Conservation (phyloP, 2,797 vertebrate genomes). For the Astyanax mexicanus region DNA sequence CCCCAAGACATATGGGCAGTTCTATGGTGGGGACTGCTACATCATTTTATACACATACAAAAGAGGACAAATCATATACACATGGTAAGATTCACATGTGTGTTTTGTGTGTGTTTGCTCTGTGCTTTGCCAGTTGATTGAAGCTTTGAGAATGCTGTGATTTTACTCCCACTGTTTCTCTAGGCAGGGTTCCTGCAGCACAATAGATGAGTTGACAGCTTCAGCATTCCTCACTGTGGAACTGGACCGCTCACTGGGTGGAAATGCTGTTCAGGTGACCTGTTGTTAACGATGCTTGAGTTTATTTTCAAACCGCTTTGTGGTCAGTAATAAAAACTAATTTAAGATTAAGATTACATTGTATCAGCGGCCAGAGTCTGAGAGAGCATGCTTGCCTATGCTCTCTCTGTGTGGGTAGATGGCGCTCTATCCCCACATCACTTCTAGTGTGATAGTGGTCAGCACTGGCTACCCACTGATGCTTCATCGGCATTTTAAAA, state of each 20-base stretch:
- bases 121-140: no score
- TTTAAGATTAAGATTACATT: no score
- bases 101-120: neutral
- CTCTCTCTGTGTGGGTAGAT: no score
- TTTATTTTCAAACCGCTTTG: no score
- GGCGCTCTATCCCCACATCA: no score
- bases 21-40: conserved; percentile 93
- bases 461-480: no score
- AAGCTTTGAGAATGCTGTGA: neutral
- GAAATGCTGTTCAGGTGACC: conserved; percentile 86
- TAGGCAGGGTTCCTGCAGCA: conserved; percentile 87
- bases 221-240: conserved; percentile 93
- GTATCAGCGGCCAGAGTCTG: no score
- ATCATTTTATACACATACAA: conserved; percentile 90
- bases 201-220: conserved; percentile 86
- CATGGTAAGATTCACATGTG: conserved; percentile 64
- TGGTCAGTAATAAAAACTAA: no score
- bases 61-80: conserved; percentile 72
- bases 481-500: no score
- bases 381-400: no score
- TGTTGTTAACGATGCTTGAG: neutral
- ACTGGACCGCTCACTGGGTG: conserved; percentile 83
- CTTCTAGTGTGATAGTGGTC: no score
- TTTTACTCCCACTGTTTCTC: neutral
- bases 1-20: conserved; percentile 79